Conservation (phyloP, 2,113 vertebrate species). For the Taxidea taxus region DNA sequence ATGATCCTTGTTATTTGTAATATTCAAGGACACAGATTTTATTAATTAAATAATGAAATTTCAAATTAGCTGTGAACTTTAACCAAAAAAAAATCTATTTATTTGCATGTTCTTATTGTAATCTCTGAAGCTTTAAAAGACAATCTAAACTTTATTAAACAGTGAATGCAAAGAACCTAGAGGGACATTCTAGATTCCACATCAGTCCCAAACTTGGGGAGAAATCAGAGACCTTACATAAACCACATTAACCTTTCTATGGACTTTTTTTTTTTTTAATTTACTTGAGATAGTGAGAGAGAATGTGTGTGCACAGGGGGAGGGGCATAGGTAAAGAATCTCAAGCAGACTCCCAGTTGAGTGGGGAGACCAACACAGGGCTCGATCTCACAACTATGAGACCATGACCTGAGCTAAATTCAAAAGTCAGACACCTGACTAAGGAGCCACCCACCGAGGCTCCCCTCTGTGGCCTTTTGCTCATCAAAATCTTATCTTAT, state of each 20-base stretch:
- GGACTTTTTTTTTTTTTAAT: background rate
- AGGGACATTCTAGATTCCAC: background rate
- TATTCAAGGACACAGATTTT: background rate
- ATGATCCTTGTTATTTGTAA: background rate
- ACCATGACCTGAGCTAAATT: background rate
- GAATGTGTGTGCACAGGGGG: background rate
- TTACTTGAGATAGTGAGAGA: background rate
- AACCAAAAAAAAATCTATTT: background rate
- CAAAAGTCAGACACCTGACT: background rate
- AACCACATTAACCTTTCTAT: background rate
- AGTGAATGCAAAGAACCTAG: background rate
- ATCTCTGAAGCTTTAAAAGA: background rate
- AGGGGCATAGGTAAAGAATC: background rate
- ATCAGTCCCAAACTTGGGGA: background rate
- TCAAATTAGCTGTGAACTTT: background rate
- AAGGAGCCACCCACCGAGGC: background rate
- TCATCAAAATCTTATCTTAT: background rate
- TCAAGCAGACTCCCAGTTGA: background rate
- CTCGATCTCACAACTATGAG: too few species aligned
- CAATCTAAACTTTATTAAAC: background rate
- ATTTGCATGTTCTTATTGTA: background rate
- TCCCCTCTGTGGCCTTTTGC: background rate
- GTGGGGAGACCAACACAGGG: background rate
- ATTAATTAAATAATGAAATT: background rate
- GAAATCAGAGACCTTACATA: accelerated